Percentiles rank a stretch among this genome's conserved stretches.
Conservation (phyloP, 1,140 invertebrate species). For the Cecropterus lyciades region DNA sequence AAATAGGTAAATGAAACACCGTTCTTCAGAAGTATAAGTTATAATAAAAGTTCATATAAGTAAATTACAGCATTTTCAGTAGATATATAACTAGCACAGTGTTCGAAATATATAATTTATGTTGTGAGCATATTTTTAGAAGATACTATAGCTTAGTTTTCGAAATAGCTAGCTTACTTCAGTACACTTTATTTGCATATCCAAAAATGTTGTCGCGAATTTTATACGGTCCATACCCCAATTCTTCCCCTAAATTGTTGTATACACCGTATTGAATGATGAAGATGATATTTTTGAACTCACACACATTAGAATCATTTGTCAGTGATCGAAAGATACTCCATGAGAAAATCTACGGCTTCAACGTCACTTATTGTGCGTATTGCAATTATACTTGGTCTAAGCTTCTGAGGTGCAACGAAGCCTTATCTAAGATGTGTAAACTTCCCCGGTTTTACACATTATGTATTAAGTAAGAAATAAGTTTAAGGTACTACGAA, state of each 20-base stretch:
- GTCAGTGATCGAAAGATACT: constrained; percentile 45
- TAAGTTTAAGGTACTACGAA: constrained; percentile 50
- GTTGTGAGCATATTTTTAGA: constrained; percentile 76
- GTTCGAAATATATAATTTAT: constrained; percentile 76
- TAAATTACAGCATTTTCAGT: constrained; percentile 78
- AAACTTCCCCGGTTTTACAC: constrained; percentile 82
- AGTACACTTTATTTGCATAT: constrained; percentile 56
- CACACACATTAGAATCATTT: constrained; percentile 39
- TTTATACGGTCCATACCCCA: constrained; percentile 59
- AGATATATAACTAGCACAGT: constrained; percentile 78
- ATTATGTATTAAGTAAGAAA: constrained; percentile 51
- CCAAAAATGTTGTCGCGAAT: constrained; percentile 52
- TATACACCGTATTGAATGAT: constrained; percentile 57
- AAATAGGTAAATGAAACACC: constrained; percentile 54
- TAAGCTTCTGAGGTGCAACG: constrained; percentile 71
- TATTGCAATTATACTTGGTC: constrained; percentile 63
- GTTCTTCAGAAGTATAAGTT: constrained; percentile 76
- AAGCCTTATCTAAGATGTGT: constrained; percentile 71
- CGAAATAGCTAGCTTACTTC: constrained; percentile 64
- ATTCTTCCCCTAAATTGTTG: constrained; percentile 78
- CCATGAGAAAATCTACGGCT: constrained; percentile 26
- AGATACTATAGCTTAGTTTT: constrained; percentile 49
- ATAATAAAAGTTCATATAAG: constrained; percentile 82
- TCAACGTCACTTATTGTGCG: constrained; percentile 65
- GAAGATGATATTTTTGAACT: constrained; percentile 47